Percentiles rank a stretch among this genome's conserved stretches.
Conservation (phyloP, 2,797 vertebrate genomes). For the Fistularia commersonii region DNA sequence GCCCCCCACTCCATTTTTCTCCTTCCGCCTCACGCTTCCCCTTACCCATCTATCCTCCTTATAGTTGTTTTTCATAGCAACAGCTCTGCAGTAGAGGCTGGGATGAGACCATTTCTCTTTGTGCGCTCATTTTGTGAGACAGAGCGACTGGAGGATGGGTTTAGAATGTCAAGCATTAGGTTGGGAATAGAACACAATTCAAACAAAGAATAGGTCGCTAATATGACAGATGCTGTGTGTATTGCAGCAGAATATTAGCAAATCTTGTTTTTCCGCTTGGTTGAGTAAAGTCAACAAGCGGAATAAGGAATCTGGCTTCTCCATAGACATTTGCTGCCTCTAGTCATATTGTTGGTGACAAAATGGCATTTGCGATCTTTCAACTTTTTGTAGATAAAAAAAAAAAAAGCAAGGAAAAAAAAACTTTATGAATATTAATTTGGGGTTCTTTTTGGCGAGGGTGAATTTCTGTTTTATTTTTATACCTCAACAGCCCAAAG, state of each 20-base stretch:
- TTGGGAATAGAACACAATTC: slow-evolving; percentile 46
- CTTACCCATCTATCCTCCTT: slow-evolving; percentile 52
- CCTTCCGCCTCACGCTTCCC: slow-evolving; percentile 10
- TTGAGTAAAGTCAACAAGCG: slow-evolving; percentile 30
- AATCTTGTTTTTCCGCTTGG: slow-evolving; percentile 20
- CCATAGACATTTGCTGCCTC: slow-evolving; percentile 5
- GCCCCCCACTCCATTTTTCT: not conserved
- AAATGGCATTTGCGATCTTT: not conserved
- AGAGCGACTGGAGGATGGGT: slow-evolving; percentile 41
- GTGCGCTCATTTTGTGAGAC: slow-evolving; percentile 34
- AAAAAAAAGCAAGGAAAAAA: not conserved
- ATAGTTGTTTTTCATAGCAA: slow-evolving; percentile 59
- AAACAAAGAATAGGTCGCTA: slow-evolving; percentile 48
- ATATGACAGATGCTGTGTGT: slow-evolving; percentile 53
- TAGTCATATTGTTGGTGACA: no score
- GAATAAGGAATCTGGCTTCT: slow-evolving; percentile 28
- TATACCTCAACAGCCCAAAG: no score
- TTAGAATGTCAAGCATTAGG: slow-evolving; percentile 61
- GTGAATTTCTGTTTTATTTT: not conserved
- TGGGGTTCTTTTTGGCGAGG: slow-evolving; percentile 11
- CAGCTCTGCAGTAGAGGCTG: slow-evolving; percentile 52
- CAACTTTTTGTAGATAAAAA: slow-evolving; percentile 18
- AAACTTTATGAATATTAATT: slow-evolving; percentile 26
- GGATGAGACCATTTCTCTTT: slow-evolving; percentile 56
- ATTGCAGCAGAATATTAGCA: slow-evolving; percentile 44